phyloP scores from a whole-genome alignment of 1,140 invertebrate genomes.

The Gerris buenoi region DNA sequence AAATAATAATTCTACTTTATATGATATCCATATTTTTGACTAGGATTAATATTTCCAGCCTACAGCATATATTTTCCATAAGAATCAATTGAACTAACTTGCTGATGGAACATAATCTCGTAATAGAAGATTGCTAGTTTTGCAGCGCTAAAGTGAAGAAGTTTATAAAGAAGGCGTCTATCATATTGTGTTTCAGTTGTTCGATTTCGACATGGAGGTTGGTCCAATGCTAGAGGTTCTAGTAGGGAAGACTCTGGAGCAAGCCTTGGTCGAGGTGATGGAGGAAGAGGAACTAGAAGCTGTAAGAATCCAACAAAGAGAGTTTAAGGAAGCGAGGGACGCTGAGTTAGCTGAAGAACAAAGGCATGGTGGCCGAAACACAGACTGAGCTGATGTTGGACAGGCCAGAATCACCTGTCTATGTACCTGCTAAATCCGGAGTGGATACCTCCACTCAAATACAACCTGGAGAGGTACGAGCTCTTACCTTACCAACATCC shows the following conservation, averaged over 20 bases:
- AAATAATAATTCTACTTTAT: too few species aligned
- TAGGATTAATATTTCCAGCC: too few species aligned
- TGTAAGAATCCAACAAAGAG: slow-evolving; percentile 57
- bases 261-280: slow-evolving; percentile 65
- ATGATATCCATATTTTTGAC: too few species aligned
- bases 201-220: slow-evolving; percentile 78
- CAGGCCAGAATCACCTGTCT: slow-evolving; percentile 53
- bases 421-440: slow-evolving; percentile 60
- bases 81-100: too few species aligned
- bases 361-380: slow-evolving; percentile 45
- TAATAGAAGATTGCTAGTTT: too few species aligned
- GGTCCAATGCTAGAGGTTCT: slow-evolving; percentile 72
- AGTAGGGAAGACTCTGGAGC: slow-evolving; percentile 73
- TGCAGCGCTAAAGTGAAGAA: too few species aligned
- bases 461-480: slow-evolving; percentile 62
- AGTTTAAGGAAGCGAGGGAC: slow-evolving; percentile 56
- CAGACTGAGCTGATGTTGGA: slow-evolving; percentile 78
- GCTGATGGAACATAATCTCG: too few species aligned
- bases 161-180: too few species aligned
- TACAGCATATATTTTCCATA: too few species aligned
- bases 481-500: too few species aligned
- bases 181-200: slow-evolving; percentile 47
- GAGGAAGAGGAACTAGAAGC: slow-evolving; percentile 61
- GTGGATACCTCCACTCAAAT: slow-evolving; percentile 71
- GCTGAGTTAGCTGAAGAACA: slow-evolving; percentile 61